Evolutionary conservation across 2,797 vertebrate genomes (phyloP), one percentile per base, ranked within the genome.

Genomic region (Ctenosaura bakeri): DNA sequence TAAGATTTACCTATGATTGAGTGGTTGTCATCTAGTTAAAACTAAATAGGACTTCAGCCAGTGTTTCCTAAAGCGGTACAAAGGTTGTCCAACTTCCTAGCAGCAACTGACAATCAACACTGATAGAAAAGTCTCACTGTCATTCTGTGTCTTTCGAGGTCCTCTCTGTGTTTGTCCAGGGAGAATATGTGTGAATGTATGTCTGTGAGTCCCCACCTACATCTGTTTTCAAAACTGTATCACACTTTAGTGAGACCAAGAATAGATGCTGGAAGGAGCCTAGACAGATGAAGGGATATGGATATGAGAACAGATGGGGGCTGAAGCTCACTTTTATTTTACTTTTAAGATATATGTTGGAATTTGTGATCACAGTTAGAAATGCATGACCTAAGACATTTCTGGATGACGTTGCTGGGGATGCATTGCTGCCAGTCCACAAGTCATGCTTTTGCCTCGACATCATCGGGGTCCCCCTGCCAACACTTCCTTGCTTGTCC

Each of bases 31-130:
- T 32, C 66, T 69, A 69, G 66, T 32, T 32, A 13, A 69, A 69
- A 69, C 8, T 69, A 69, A 32, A 69, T 9, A 32, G 29, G 66
- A 62, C 22, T 62, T 62, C 59, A 62, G 59, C 59, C 20, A 62
- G 20, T 85, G 91, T 85, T 38, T 89, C 81, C 64, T 0, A 2
- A 95, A 94, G 92, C 46, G 90, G 59, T 73, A 16, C 90, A 2
- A 84, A 56, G 80, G 88, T 88, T 91, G 90, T 3, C 10, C 88
- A 77, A 78, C 54, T 32, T 76, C 54, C 83, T 46, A 80, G 0
- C 0, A 54, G 66, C 22, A 6, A 7, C 1, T 59, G 71, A 35
- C 69, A 83, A 54, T 24, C 89, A 29, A 6, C 92, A 42, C 64
- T 88, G 0, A 6, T 46, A 35, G 2, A 87, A 90, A 90, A 1